Evolutionary conservation across 2,888 invertebrate species (phyloP).

Genomic region (Cryptocephalus moraei): DNA sequence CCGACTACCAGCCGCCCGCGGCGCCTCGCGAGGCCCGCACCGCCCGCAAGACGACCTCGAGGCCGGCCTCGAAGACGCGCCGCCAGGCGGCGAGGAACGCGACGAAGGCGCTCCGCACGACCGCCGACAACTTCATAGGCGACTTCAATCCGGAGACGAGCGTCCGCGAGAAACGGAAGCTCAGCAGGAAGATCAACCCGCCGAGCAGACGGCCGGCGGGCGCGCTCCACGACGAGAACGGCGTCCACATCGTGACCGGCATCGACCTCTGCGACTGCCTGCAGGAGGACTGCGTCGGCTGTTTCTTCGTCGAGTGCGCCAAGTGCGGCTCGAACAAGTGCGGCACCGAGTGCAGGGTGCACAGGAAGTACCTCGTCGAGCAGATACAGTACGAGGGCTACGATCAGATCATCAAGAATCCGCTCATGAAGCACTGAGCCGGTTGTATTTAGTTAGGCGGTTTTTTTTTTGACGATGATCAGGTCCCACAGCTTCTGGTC

Average conservation of each 20-base stretch:
- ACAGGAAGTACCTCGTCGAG: constrained; percentile 70
- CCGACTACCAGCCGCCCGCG: constrained; percentile 18
- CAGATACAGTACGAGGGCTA: constrained; percentile 71
- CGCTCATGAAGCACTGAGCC: constrained; percentile 22
- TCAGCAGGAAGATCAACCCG: constrained; percentile 54
- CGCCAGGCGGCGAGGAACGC: constrained; percentile 24
- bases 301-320: constrained; percentile 64
- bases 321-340: constrained; percentile 68
- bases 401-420: constrained; percentile 52
- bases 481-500: too few relatives aligned
- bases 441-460: too few relatives aligned
- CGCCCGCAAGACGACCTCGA: constrained; percentile 22
- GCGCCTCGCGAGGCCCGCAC: constrained; percentile 17
- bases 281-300: constrained; percentile 66
- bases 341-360: constrained; percentile 69
- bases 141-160: constrained; percentile 74
- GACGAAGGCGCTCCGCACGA: constrained; percentile 14
- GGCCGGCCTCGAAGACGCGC: constrained; percentile 18
- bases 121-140: constrained; percentile 29
- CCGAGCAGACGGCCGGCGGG: constrained; percentile 43
- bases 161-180: constrained; percentile 64
- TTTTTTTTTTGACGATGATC: too few relatives aligned
- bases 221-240: constrained; percentile 60
- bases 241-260: constrained; percentile 51
- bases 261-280: constrained; percentile 80